A percentile compares a stretch with the other conserved stretches of the same genome.
Conservation (phyloP, 1,140 invertebrate genomes). For the Leptinotarsa texana region DNA sequence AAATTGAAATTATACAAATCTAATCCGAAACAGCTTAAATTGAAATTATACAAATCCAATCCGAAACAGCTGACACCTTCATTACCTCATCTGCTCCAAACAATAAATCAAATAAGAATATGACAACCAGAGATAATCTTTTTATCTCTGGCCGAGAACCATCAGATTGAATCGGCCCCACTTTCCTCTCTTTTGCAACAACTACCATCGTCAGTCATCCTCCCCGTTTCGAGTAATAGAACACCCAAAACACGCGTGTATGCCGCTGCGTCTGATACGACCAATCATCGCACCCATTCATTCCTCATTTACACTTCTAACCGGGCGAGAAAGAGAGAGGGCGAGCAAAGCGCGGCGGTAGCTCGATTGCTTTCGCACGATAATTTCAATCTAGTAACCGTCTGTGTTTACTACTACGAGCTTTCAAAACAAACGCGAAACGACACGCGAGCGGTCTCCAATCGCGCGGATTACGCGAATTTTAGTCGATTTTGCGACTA, state of each 20-base stretch:
- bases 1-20: too few relatives aligned
- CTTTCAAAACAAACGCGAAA: conserved; percentile 23
- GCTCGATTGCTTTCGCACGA: conserved; percentile 11
- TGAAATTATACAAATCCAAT: too few relatives aligned
- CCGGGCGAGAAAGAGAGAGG: conserved; percentile 9
- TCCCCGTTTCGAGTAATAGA: neutral
- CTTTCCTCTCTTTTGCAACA: conserved; percentile 3
- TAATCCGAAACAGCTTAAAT: too few relatives aligned
- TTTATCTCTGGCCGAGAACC: neutral
- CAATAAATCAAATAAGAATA: too few relatives aligned
- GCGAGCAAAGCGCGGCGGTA: conserved; percentile 7
- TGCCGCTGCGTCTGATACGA: neutral
- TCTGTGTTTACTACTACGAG: conserved; percentile 17
- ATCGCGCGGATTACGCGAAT: neutral
- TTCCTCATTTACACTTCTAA: conserved; percentile 22
- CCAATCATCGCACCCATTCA: conserved; percentile 20
- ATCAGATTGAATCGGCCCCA: neutral
- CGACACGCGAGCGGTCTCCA: conserved; percentile 15
- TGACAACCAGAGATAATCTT: neutral
- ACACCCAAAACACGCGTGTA: conserved; percentile 6
- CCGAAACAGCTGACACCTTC: too few relatives aligned
- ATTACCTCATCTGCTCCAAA: too few relatives aligned
- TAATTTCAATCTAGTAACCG: conserved; percentile 22
- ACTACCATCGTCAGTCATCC: neutral
- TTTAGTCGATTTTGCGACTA: neutral